Base-by-base conservation (phyloP, 2,797 vertebrate species). In the Pseudotriccus pelzelni region DNA sequence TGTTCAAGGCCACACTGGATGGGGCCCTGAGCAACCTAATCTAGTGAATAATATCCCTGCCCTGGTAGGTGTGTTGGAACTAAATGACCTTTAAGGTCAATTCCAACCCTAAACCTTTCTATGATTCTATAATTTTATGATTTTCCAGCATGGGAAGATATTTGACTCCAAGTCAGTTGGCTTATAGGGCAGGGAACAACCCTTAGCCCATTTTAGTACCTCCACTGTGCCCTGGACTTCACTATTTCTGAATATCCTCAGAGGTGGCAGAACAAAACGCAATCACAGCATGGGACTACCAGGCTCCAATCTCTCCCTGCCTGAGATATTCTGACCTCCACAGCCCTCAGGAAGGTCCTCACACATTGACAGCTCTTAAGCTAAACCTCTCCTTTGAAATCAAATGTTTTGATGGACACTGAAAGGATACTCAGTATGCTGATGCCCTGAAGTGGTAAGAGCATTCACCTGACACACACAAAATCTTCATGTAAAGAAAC, bases 211-310 rank as follows among this genome's bases (percentile, higher is more conserved):
- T 74, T 63, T 56, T 22, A 60, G 8, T 27, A 69, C 39, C 43
- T 84, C 37, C 28, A 14, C 52, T 30, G 37, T 21, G 37, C 13
- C 49, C 36, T 75, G 30, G 80, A 86, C 36, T 37, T 81, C 44
- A 76, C 22, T 6, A 5, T 41, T 86, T 84, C 4, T 50, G 53
- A 75, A 81, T 32, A 49, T 44, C 17, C 43, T 77, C 24, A 4
- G 3, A 70, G 0, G 1, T 9, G 10, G 5, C 8, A 82, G 47
- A 52, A 75, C 30, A 90, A 75, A 4, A 68, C 0, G 0, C 27
- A 58, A 25, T n/a, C 86, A 36, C 3, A 55, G 11, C 1, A 2
- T 10, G 25, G 7, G 6, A 28, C 50, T 70, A 17, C 10, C 23
- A 80, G 58, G 39, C 6, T 55, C 36, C 3, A 4, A 4, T 7